These are phyloP conservation scores for Cacatua alba DNA, from an alignment of 2,113 vertebrate species.

Conservation along the genomic window DNA sequence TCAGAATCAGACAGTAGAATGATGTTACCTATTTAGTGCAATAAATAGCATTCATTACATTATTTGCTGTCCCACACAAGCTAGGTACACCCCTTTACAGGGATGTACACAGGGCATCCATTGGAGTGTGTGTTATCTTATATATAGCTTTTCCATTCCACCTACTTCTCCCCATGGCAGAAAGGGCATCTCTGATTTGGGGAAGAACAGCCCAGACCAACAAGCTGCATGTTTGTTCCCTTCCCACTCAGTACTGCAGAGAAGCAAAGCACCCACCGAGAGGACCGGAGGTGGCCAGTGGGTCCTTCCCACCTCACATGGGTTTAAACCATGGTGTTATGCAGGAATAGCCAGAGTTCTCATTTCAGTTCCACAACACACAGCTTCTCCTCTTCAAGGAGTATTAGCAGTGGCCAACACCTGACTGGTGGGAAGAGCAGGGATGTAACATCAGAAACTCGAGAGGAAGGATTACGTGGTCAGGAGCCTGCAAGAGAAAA, in stretches of 20 bases:
- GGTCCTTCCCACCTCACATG: neutral
- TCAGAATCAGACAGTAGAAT: neutral
- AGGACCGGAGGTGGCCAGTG: neutral
- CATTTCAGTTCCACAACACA: neutral
- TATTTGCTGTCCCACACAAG: neutral
- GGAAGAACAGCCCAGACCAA: neutral
- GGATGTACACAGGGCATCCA: neutral
- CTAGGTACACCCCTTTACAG: neutral
- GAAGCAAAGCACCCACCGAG: neutral
- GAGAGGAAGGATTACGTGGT: neutral
- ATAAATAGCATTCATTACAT: neutral
- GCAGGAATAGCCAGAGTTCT: neutral
- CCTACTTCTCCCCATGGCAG: neutral
- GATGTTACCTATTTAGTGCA: neutral
- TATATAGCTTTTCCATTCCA: neutral
- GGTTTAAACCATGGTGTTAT: accelerated
- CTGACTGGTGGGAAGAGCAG: neutral
- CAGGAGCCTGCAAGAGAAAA: neutral
- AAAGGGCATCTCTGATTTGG: neutral
- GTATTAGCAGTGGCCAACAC: neutral
- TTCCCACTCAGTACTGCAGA: neutral
- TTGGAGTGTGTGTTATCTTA: neutral
- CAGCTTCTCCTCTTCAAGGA: neutral
- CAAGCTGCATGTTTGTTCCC: neutral
- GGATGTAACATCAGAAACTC: neutral